Base-by-base conservation (phyloP, 2,888 invertebrate species). In the Drosophila kambysellisi region DNA sequence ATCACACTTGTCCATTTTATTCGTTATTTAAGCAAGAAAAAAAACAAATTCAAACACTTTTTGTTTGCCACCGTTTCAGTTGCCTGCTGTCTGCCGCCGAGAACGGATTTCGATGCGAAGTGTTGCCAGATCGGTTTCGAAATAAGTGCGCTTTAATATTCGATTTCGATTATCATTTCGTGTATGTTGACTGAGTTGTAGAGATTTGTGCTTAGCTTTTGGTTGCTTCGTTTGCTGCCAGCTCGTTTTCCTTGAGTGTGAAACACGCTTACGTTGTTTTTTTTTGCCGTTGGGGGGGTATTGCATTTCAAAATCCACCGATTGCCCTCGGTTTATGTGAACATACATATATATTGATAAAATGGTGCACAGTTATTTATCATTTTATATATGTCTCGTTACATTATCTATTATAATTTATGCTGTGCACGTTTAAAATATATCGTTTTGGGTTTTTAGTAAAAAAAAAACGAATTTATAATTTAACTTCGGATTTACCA, bases 11-110 rank as follows among this genome's bases (percentile, higher is more conserved):
- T 71, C 61, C 41, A 60, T 39, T 46, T 46, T 46, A 51, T 29
- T 50, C 25, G 30, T 25, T 46, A 25, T 39, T 63, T 57, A 29
- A 20, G 33, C 29, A 61, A 29, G 41, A 50, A 54, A 25, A n/a
- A 35, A n/a, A 20, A 20, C 2, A 32, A 43, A 32, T 30, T 46
- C 29, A 35, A 60, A 63, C 37, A 43, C 25, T 25, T 25, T 8
- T 20, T 17, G 17, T 62, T 52, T 59, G 17, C 25, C 35, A 50
- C 41, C 46, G 39, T 30, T 63, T 89, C 84, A 85, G 85, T 85
- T 69, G 67, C 60, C 74, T 60, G 66, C 56, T 70, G 87, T n/a
- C 50, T 70, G 76, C 46, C 80, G 67, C 59, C 63, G 69, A 62
- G 65, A 69, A 51, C 78, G 80, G 70, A 83, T 83, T 76, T 68